Evolutionary conservation across 2,888 invertebrate species (phyloP).

Genomic region (Archips xylosteana): DNA sequence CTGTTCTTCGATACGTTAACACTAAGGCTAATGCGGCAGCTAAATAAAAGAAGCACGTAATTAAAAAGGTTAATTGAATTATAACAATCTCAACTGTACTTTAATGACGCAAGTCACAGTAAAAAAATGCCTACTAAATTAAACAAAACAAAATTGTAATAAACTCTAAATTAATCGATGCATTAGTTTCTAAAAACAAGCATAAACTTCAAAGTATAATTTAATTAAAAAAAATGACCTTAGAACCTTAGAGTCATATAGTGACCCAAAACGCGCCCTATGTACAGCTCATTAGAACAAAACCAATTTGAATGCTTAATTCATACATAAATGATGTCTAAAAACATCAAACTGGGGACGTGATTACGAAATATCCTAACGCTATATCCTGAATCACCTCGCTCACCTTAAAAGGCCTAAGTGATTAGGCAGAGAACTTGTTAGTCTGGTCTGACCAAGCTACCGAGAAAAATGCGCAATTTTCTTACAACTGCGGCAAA

Average conservation of each 20-base stretch:
- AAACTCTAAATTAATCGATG: too few relatives aligned
- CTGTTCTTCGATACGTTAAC: constrained; percentile 25
- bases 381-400: constrained; percentile 46
- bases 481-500: constrained; percentile 33
- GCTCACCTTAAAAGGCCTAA: constrained; percentile 46
- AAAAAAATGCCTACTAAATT: not conserved
- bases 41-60: not conserved
- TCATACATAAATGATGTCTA: constrained; percentile 1
- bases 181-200: too few relatives aligned
- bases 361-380: constrained; percentile 27
- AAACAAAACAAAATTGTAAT: too few relatives aligned
- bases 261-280: not conserved
- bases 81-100: not conserved
- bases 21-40: constrained; percentile 10
- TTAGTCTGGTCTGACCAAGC: constrained; percentile 26
- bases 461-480: constrained; percentile 35
- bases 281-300: not conserved
- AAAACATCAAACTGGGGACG: constrained; percentile 26
- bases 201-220: not conserved
- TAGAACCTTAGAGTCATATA: not conserved
- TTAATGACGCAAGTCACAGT: not conserved
- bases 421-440: constrained; percentile 41
- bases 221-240: not conserved
- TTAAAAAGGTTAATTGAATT: not conserved
- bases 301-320: not conserved